Base-by-base conservation (phyloP, 2,888 invertebrate genomes). In the Danaus chrysippus region DNA sequence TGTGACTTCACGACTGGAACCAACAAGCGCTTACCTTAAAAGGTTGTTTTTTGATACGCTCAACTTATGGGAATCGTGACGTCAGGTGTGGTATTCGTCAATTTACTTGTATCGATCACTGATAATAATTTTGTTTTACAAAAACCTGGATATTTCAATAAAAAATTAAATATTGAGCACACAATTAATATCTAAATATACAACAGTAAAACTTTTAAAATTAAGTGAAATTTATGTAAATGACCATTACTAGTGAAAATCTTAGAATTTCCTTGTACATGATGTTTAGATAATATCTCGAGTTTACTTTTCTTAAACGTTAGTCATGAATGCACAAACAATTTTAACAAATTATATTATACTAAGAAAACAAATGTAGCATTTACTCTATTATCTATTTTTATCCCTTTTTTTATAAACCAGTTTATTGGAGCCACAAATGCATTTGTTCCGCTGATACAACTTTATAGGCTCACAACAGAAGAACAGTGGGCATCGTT, bases 31-130 rank as follows among this genome's bases (percentile, higher is more conserved):
- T 63, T 61, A 49, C 65, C 65, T 56, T 62, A 65, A 66, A 67
- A 56, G 58, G 66, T 61, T 57, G 56, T 63, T 66, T 56, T 68
- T 68, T 62, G 64, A 66, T 62, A 68, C 68, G 62, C 62, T 63
- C 34, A 63, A 56, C 62, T 64, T 59, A 62, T 63, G 46, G 49
- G 19, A 53, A 54, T 56, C 54, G 43, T 59, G 58, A 59, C 44
- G 61, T 63, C 64, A 66, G 61, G 66, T 64, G 58, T 56, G 53
- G 49, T 49, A 46, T 57, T 54, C 11, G 17, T 57, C 46, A 44
- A 41, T 58, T 57, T 17, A 10, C 34, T 54, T n/a, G 42, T 23
- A 62, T 62, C 52, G 42, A 52, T 42, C 42, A 56, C 49, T 49
- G 17, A 17, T 49, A 10, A 15, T 17, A 49, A 49, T 17, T 11